Conservation (phyloP, 2,888 invertebrate genomes). For the Orthosia cruda region DNA sequence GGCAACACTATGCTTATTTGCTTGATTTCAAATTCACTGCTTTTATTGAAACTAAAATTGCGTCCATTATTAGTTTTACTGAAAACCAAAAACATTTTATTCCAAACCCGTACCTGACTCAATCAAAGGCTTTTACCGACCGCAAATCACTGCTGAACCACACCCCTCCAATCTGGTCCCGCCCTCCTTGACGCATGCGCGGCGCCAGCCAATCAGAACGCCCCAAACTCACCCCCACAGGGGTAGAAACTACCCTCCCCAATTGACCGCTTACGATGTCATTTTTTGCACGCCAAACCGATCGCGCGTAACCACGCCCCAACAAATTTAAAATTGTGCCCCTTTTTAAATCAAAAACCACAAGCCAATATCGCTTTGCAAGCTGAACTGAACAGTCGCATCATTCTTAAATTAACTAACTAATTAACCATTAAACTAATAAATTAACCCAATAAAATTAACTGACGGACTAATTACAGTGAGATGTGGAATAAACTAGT, state of each 20-base stretch:
- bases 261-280: constrained; percentile 89
- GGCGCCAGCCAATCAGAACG: constrained; percentile 78
- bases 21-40: neutral
- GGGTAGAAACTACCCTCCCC: constrained; percentile 81
- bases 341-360: constrained; percentile 86
- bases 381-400: constrained; percentile 78
- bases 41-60: neutral
- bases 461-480: constrained; percentile 46
- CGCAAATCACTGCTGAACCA: constrained; percentile 90
- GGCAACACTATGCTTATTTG: too few species aligned
- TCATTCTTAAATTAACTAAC: constrained; percentile 59
- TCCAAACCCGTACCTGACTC: constrained; percentile 80
- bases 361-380: constrained; percentile 76
- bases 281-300: constrained; percentile 88
- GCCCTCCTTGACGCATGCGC: constrained; percentile 86
- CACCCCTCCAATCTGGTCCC: constrained; percentile 87
- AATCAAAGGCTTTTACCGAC: constrained; percentile 89
- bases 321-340: constrained; percentile 82
- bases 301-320: constrained; percentile 87
- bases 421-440: constrained; percentile 62
- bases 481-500: constrained; percentile 59
- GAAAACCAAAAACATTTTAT: neutral
- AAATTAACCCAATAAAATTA: constrained; percentile 75
- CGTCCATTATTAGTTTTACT: neutral
- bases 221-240: constrained; percentile 70